phyloP scores from a whole-genome alignment of 2,888 invertebrate species.

The Cryptus armator region DNA sequence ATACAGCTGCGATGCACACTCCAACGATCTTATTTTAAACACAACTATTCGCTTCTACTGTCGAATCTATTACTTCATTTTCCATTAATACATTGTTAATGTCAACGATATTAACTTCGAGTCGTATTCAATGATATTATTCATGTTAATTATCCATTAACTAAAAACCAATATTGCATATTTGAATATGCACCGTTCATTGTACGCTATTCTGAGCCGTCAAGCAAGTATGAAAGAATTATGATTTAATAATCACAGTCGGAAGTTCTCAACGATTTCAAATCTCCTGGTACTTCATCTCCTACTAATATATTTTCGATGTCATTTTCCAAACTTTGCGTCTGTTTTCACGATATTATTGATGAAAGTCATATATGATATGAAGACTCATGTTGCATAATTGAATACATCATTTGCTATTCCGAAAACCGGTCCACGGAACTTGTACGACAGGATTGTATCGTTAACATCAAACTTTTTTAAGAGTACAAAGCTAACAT shows the following conservation, averaged over 20 bases:
- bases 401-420: no score
- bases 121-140: background rate
- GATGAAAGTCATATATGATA: background rate
- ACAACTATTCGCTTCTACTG: background rate
- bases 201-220: no score
- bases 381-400: no score
- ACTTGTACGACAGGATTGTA: no score
- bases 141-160: background rate
- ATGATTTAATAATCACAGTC: no score
- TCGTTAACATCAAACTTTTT: background rate
- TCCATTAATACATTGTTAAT: background rate
- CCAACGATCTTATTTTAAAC: background rate
- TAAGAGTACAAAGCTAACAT: background rate
- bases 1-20: background rate
- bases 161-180: no score
- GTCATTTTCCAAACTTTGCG: background rate
- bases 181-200: no score
- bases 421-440: no score
- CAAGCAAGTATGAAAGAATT: no score
- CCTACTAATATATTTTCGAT: background rate
- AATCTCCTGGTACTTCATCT: no score
- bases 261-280: no score
- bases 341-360: background rate
- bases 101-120: background rate
- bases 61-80: background rate